A percentile compares a stretch with the other conserved stretches of the same genome.
phyloP scores from a whole-genome alignment of 2,113 vertebrate genomes.

The Sebastes fasciatus region DNA sequence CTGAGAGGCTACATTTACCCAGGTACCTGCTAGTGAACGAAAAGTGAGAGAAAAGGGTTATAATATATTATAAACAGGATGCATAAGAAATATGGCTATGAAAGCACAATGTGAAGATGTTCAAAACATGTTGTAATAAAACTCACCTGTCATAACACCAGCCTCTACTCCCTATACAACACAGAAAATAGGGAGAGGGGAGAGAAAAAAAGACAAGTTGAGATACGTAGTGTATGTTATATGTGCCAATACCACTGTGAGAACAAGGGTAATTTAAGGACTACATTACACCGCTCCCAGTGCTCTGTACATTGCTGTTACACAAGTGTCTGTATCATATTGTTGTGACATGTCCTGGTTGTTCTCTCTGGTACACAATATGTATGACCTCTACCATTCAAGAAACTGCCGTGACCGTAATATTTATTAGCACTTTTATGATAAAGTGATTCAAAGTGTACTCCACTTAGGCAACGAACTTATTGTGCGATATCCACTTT shows the following conservation, averaged over 20 bases:
- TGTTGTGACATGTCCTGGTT: neutral
- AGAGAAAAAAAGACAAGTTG: slow-evolving; percentile 11
- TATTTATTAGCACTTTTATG: neutral
- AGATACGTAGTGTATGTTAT: neutral
- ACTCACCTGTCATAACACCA: slow-evolving; percentile 88
- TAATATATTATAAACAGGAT: neutral
- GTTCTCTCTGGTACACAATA: neutral
- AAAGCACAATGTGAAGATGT: neutral
- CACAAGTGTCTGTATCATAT: neutral
- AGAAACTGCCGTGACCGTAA: neutral
- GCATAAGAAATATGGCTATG: neutral
- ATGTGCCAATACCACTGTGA: neutral
- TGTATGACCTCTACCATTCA: neutral
- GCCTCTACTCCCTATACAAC: slow-evolving; percentile 88
- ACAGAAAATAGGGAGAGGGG: slow-evolving; percentile 30
- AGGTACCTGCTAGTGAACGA: slow-evolving; percentile 82
- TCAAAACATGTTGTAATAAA: neutral
- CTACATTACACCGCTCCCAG: neutral
- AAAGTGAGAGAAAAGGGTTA: slow-evolving; percentile 9
- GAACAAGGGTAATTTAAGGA: neutral
- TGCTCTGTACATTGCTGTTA: neutral
- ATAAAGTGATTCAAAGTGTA: neutral
- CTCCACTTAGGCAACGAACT: neutral
- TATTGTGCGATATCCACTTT: neutral
- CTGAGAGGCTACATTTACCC: slow-evolving; percentile 91